phyloP scores from a whole-genome alignment of 2,797 vertebrate genomes.

The Apogon talboti region DNA sequence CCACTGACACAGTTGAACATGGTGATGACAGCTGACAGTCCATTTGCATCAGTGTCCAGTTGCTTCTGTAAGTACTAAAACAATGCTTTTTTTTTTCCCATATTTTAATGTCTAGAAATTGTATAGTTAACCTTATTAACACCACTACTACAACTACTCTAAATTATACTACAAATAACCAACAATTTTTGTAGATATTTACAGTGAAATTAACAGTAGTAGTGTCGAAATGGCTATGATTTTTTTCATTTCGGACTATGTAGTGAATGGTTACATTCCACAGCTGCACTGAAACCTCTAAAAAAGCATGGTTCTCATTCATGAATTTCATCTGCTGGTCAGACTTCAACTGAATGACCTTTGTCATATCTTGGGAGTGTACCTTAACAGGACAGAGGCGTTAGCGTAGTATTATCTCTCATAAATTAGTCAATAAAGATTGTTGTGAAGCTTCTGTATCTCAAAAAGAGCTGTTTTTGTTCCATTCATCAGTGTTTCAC shows the following conservation, averaged over 20 bases:
- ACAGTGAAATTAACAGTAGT: too few relatives aligned
- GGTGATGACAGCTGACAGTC: background rate
- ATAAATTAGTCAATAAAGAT: too few relatives aligned
- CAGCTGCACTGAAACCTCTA: background rate
- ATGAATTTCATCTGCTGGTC: background rate
- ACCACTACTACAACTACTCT: background rate
- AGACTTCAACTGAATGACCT: background rate
- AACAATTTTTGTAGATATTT: too few relatives aligned
- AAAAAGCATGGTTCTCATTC: background rate
- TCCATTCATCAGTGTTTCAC: too few relatives aligned
- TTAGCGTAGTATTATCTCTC: too few relatives aligned
- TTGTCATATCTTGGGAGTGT: too few relatives aligned
- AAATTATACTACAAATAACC: background rate
- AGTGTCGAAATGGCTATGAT: too few relatives aligned
- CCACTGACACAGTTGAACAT: background rate
- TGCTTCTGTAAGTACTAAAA: slow-evolving; percentile 25
- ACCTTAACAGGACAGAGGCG: too few relatives aligned
- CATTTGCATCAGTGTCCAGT: background rate
- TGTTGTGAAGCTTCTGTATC: too few relatives aligned
- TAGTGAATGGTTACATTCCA: background rate
- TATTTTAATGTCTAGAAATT: too few relatives aligned
- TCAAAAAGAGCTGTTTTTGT: too few relatives aligned
- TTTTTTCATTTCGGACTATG: too few relatives aligned
- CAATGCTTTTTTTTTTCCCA: background rate
- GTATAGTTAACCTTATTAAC: background rate